Base-by-base conservation (phyloP, 2,797 vertebrate genomes). In the Steatocranus sp. region DNA sequence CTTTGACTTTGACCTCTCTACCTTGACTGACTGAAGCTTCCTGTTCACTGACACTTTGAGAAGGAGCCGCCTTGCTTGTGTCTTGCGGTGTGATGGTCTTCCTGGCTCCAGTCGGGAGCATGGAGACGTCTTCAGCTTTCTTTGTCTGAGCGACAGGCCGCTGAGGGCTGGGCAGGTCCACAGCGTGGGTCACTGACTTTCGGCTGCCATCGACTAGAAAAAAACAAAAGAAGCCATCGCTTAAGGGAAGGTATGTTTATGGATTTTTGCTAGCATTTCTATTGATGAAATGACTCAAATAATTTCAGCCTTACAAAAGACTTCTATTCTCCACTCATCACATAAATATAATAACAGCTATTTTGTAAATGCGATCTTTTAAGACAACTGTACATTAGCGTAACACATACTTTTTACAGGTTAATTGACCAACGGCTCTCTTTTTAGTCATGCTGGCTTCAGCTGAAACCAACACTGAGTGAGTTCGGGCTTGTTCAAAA, bases 121-220 rank as follows among this genome's bases (percentile, higher is more conserved):
- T 56, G 46, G 87, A 73, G n/a, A 84, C 75, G 1, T 91, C 91
- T 7, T 79, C 82, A 0, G 88, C 27, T 77, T 89, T 93, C 70
- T 93, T 87, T 3, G 76, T 88, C 27, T 90, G 84, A 17, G 84
- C 93, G 3, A 48, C 74, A 12, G 91, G 86, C 61, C 50, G 91
- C 18, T 91, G 94, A 58, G 86, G 92, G 43, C 86, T 70, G 27
- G 85, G 77, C 5, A 77, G 78, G 30, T 93, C 88, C 2, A 78
- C 95, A 1, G 89, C 48, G n/a, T 97, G 97, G 32, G 92, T 96
- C 86, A 96, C 96, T 0, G 91, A 87, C 92, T 98, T 98, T 56
- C 94, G 95, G 81, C 94, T 96, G 7, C 95, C 90, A 78, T 97
- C 96, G 75, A 98, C 98, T 99, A 73, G n/a, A 89, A 89, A 74